Conservation (phyloP, 2,797 vertebrate species). For the Anomalospiza imberbis region DNA sequence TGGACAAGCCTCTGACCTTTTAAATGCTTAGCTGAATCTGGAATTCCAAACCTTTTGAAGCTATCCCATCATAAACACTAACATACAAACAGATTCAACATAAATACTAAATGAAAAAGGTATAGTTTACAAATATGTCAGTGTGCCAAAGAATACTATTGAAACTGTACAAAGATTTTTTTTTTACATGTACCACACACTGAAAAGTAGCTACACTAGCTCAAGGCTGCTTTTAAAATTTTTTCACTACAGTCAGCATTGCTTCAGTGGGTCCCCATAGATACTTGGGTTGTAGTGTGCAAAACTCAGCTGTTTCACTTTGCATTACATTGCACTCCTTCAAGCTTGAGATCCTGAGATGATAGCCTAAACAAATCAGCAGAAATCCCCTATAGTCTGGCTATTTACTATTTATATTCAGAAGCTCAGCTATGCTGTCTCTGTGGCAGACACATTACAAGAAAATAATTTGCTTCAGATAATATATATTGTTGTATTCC, state of each 20-base stretch:
- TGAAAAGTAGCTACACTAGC: not conserved
- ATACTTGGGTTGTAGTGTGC: not conserved
- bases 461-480: not conserved
- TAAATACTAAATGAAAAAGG: conserved; percentile 37
- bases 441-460: not conserved
- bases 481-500: not conserved
- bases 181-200: not conserved
- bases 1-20: conserved; percentile 46
- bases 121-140: not conserved
- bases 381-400: not conserved
- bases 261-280: not conserved
- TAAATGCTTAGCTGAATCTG: conserved; percentile 19
- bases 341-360: not conserved
- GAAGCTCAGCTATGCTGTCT: not conserved
- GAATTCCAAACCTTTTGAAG: conserved; percentile 40
- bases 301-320: not conserved
- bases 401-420: not conserved
- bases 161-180: not conserved
- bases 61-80: not conserved
- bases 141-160: conserved; percentile 18
- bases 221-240: not conserved
- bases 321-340: not conserved
- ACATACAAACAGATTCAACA: conserved; percentile 41
- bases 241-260: not conserved
- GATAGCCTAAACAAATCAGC: not conserved